Evolutionary conservation across 2,113 vertebrate species (phyloP), one percentile per base, ranked within the genome.

Genomic region (Myiagra hebetior): DNA sequence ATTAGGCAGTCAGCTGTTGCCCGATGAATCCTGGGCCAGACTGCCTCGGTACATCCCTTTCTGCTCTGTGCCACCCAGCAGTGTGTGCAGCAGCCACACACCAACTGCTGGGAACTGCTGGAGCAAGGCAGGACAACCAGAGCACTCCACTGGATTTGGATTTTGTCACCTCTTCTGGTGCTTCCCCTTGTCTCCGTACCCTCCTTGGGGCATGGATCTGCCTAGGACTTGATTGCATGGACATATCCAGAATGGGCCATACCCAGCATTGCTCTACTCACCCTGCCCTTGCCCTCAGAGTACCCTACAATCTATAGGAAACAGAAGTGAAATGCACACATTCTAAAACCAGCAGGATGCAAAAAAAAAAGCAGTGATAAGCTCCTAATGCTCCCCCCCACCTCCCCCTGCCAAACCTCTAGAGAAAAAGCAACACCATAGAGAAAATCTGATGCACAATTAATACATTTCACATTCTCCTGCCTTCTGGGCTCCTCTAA

Each of bases 21-120:
- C n/a, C 0, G 0, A 27, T 30, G 60, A 57, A n/a, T 39, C 26
- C 0, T 0, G 0, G 33, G 41, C 33, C 80, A 85, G 82, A 19
- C 15, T 91, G 46, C 26, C 1, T 33, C 0, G 0, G 22, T 9
- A 19, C 0, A 9, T n/a, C 57, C 56, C 53, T 27, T 52, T 26
- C 77, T 83, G 60, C 67, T 59, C 52, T 22, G 68, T 56, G 35
- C 13, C 53, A 47, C 21, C 27, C 41, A 59, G 68, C 46, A 15
- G 27, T 0, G 27, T 0, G 27, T 13, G 59, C 47, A 74, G 49
- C 73, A 84, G n/a, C 76, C 17, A 10, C 27, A 62, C 5, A 1
- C 22, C 8, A 37, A 39, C 44, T 60, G 42, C 90, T 64, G 24
- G 4, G 23, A 92, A 63, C 31, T 50, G 39, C 68, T 55, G 56